Base-by-base conservation (phyloP, 2,113 vertebrate genomes). In the Psittacula cyanocephala region DNA sequence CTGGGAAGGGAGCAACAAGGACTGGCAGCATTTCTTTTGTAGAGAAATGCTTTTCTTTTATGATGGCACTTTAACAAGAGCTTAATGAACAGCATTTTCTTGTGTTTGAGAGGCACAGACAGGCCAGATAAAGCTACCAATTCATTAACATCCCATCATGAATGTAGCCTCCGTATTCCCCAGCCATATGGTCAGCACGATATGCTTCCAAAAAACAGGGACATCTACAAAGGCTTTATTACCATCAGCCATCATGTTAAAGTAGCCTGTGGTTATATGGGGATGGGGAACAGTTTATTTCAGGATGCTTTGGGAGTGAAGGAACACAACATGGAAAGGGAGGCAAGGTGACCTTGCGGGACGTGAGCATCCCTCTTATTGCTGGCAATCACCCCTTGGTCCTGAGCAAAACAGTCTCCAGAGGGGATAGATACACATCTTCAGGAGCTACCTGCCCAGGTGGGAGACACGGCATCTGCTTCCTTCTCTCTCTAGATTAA, bases 101-200 rank as follows among this genome's bases (percentile, higher is more conserved):
- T 13, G 69, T 8, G 27, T 85, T 35, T 31, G 82, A 83, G 91
- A 83, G 70, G 87, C 43, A 50, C 69, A 74, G 95, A 7, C 86
- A 67, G 89, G 78, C 27, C 89, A 67, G 88, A 70, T 6, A 79
- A 43, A 96, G 89, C 28, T 55, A n/a, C 78, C 50, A 49, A 74
- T 81, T 89, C 95, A 94, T 84, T 50, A 95, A 46, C 94, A 95
- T 67, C 88, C 88, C 86, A 39, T 60, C 95, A 35, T 1, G 31
- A 55, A 39, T 13, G 59, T 24, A 68, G 79, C 76, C 81, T 55
- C 92, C 2, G 1, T 37, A 39, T 10, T 94, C 95, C 96, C 95
- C 89, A 49, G 94, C 96, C 95, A 93, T 88, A 81, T 77, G 96
- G 94, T 31, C 92, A 75, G 88, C 87, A 72, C 50, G 1, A 53